Evolutionary conservation across 2,113 vertebrate species (phyloP).

Genomic region (Corapipo altera): DNA sequence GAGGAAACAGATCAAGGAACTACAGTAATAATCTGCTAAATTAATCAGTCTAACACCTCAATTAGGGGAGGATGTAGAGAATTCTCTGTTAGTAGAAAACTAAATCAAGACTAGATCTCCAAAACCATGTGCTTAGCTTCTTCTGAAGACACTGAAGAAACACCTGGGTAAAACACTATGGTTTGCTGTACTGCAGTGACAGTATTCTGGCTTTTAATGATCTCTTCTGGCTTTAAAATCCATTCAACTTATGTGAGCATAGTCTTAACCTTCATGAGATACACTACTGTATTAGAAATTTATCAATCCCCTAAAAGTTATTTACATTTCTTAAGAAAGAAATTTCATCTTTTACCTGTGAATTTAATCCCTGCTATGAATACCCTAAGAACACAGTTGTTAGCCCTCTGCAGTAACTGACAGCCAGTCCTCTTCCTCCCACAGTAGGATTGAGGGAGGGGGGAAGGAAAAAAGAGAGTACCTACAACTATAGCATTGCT

Average conservation of each 20-base stretch:
- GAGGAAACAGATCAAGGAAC: conserved; percentile 4
- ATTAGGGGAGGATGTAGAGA: not conserved
- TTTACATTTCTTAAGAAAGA: not conserved
- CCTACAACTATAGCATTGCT: not conserved
- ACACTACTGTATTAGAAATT: not conserved
- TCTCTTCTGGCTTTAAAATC: not conserved
- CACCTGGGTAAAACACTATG: not conserved
- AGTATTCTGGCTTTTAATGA: not conserved
- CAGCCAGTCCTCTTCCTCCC: not conserved
- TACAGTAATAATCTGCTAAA: not conserved
- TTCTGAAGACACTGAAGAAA: not conserved
- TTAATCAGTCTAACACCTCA: not conserved
- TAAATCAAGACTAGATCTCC: not conserved
- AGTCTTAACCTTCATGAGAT: not conserved
- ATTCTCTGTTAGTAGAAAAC: not conserved
- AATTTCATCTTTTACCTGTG: not conserved
- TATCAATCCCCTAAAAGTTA: not conserved
- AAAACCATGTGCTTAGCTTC: not conserved
- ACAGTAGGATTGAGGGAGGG: too few relatives aligned
- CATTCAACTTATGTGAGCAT: not conserved
- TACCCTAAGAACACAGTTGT: not conserved
- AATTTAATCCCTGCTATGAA: not conserved
- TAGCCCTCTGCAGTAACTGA: not conserved
- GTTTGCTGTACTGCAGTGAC: not conserved
- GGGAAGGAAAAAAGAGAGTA: not conserved